Base-by-base conservation (phyloP, 2,888 invertebrate species). In the Mesorhabditis sp. region DNA sequence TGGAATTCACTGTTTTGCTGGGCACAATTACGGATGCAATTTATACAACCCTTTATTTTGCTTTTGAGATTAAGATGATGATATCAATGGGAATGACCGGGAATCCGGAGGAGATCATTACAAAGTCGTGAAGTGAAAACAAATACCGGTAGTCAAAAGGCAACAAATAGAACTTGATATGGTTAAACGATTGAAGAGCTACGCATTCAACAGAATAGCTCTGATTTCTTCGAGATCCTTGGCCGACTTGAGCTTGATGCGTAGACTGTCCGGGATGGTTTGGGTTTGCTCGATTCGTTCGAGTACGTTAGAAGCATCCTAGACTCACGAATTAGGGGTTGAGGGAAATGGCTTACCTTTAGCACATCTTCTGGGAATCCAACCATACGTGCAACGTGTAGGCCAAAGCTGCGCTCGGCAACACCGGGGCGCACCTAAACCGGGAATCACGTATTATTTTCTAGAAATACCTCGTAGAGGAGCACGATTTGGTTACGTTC, bases 341-440 rank as follows among this genome's bases (percentile, higher is more conserved):
- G 28, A 28, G 28, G 28, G 28, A 28, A 28, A 28, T 28, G 28
- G 28, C 63, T 62, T 28, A 76, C 77, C 68, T 72, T 62, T 41
- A 78, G 67, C 15, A 78, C 72, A 5, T 69, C 65, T 13, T 73
- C 74, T 44, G 74, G 70, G 5, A 83, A 75, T 42, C 76, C 76
- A 44, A 84, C 82, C 75, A 79, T 74, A 66, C 75, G 72, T 4
- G 83, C 83, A 5, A 84, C 82, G 44, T 79, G 71, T 13, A 84
- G 62, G 6, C 84, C 84, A 61, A 84, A 83, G 0, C 83, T 83
- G 44, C 75, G 71, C 42, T 79, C 76, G 4, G 84, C 80, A 6
- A 83, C 77, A 3, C 84, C 84, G 2, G 72, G 72, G 10, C 72
- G 67, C 13, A 85, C 76, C 58, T 50, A 50, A 50, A n/a, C 58